Evolutionary conservation across 1,140 invertebrate genomes (phyloP), one percentile per base, ranked within the genome.

Genomic region (Agrilus planipennis): DNA sequence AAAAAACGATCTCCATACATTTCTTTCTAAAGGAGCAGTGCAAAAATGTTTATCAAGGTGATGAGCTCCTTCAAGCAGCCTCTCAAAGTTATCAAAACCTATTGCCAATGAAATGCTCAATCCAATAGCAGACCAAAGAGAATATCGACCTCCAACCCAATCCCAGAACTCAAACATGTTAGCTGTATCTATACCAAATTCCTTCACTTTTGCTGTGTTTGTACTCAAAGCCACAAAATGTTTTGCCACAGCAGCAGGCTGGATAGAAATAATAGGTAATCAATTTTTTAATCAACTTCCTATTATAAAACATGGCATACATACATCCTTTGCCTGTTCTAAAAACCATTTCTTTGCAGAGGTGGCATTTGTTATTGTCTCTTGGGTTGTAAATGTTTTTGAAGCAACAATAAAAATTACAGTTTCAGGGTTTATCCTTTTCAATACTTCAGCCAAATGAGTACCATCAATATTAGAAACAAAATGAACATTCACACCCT

Each of bases 131-230:
- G 93, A 98, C 94, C 94, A 99, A 1, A 97, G 66, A 0, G 93
- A 97, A 62, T 95, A 96, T 58, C 94, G 77, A 50, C 95, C 96
- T 34, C 95, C 96, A 42, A 99, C 95, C 92, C 94, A 99, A 68
- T 99, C 95, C 95, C 96, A 99, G 65, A 99, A 99, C 32, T 84
- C 92, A 72, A 99, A 99, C 90, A 99, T 99, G 60, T 99, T 99
- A 41, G 83, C 80, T 48, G 88, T 76, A 63, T 95, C 84, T 51
- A 99, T 99, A 16, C 96, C 96, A 69, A 99, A 99, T 41, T 89
- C 90, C 20, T 81, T 86, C 0, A 96, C 92, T 68, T 95, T 94
- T 41, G 78, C 68, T 32, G 67, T 77, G 63, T 99, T 99, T 0
- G 96, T 99, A 7, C 93, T 98, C 2, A 99, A 63, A 19, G 96